These are phyloP conservation scores for Oceanodroma leucorhoa DNA, from an alignment of 2,797 vertebrate species.

Conservation along the genomic window DNA sequence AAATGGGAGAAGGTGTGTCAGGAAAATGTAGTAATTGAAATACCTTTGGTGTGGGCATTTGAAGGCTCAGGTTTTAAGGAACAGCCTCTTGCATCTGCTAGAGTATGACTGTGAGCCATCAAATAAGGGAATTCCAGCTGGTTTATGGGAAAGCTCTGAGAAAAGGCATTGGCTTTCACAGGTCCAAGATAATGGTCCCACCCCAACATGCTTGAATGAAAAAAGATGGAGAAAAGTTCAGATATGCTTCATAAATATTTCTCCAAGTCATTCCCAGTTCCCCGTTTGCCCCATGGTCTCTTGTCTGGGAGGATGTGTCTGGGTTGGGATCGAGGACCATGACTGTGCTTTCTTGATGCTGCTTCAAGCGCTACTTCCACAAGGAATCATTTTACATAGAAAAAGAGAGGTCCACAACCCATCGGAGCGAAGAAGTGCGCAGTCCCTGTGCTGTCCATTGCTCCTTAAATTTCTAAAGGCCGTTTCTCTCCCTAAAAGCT, in stretches of 20 bases:
- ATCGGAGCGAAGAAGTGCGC: fast-evolving
- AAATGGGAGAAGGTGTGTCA: background rate
- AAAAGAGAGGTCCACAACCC: background rate
- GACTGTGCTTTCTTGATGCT: background rate
- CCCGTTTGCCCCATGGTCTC: background rate
- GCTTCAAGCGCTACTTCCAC: background rate
- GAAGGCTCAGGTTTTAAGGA: background rate
- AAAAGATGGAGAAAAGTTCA: background rate
- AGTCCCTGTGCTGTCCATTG: no score
- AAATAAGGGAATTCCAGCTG: background rate
- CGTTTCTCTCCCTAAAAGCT: background rate
- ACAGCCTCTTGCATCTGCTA: background rate
- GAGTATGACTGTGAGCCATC: background rate
- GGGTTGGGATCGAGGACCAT: background rate
- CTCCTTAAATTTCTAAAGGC: background rate
- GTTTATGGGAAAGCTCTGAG: background rate
- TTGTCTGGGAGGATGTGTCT: background rate
- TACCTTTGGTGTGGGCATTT: background rate
- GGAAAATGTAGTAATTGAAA: background rate
- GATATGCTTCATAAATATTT: background rate
- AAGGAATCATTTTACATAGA: background rate
- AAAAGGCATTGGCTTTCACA: background rate
- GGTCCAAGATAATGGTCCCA: background rate
- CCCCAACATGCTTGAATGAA: background rate
- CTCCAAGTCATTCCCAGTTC: background rate